Percentiles rank a stretch among this genome's conserved stretches.
Conservation (phyloP, 92 coral and sea anemone genomes). For the Parazoanthus swiftii region DNA sequence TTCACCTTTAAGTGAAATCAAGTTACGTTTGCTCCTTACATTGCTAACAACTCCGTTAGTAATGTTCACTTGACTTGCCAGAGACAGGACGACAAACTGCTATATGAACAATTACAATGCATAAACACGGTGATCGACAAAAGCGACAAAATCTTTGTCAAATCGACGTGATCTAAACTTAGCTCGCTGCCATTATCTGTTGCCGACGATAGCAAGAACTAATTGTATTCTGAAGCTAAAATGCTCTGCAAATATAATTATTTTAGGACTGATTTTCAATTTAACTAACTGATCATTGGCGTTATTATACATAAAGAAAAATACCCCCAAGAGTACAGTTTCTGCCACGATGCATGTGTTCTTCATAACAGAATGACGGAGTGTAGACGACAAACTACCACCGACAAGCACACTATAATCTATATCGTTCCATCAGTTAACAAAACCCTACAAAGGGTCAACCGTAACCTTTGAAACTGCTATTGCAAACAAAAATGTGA, state of each 20-base stretch:
- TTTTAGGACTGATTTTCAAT: no score
- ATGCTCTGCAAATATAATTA: neutral
- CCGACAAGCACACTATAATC: neutral
- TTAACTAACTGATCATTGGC: neutral
- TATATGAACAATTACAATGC: neutral
- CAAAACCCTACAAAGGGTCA: neutral
- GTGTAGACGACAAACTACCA: neutral
- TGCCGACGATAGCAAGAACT: neutral
- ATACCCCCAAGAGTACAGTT: neutral
- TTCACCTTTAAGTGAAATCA: neutral
- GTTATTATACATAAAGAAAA: no score
- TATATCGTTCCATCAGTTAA: neutral
- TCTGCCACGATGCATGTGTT: neutral
- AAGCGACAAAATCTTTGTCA: constrained; percentile 2
- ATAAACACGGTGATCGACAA: neutral
- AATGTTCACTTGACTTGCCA: neutral
- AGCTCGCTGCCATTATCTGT: neutral
- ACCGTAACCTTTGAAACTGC: neutral
- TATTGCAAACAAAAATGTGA: constrained; percentile 1
- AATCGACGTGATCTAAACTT: neutral
- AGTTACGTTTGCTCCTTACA: neutral
- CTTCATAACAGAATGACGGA: neutral
- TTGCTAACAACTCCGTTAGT: neutral
- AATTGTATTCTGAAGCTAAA: neutral
- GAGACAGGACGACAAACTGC: neutral